Evolutionary conservation across 2,888 invertebrate genomes (phyloP), one percentile per base, ranked within the genome.

Genomic region (Drosophila tanythrix): DNA sequence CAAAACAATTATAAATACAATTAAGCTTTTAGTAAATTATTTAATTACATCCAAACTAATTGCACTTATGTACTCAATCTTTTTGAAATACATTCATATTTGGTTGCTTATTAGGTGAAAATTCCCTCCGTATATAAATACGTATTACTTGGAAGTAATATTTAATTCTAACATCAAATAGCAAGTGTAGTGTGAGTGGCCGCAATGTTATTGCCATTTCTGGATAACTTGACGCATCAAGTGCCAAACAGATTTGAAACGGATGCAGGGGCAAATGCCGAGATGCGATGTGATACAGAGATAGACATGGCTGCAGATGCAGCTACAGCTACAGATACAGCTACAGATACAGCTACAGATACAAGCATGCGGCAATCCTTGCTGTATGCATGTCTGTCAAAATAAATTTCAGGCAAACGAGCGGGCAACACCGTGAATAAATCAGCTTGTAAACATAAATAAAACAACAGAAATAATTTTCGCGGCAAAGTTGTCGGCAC

Each of bases 381-480:
- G 68, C 66, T 68, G 61, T 73, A 73, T 83, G 82, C 70, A 76
- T 70, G 76, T 83, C 83, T 88, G 83, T 88, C 86, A 88, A 88
- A 83, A 86, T 82, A 88, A 80, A 88, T 85, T 79, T 87, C 62
- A 71, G 85, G 63, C 70, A 67, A 79, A 74, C 79, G 75, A 84
- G 78, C 72, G 38, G 38, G 57, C 59, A 70, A 73, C 67, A 60
- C 63, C 63, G 79, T 70, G 79, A 82, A 85, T 85, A 85, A 87
- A 85, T 85, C 85, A 85, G 85, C 81, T 79, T 85, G 83, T 88
- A 79, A 85, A 86, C 88, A 86, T 83, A 88, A 86, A 88, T 88
- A 86, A 88, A 83, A 76, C 73, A 83, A 81, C 79, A 79, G 75
- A 84, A 83, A 80, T 81, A 70, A 81, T 72, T 75, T 83, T 76